A percentile compares a stretch with the other conserved stretches of the same genome.
Evolutionary conservation across 2,888 invertebrate genomes (phyloP).

Genomic region (Euspilapteryx auroguttella): DNA sequence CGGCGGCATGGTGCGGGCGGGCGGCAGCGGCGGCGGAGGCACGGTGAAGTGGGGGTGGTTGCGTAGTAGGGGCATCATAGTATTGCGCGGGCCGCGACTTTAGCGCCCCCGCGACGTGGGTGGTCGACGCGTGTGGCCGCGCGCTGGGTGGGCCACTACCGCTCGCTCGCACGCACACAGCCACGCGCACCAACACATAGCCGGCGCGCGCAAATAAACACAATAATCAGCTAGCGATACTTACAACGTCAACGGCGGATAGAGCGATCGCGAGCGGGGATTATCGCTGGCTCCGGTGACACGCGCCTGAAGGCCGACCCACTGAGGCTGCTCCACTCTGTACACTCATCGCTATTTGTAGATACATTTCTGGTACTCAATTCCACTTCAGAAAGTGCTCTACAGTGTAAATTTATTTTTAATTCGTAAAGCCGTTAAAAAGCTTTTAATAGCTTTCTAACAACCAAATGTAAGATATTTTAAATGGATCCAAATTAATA

Average conservation of each 20-base stretch:
- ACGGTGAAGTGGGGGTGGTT: too few species aligned
- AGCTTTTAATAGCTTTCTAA: too few species aligned
- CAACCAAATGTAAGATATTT: too few species aligned
- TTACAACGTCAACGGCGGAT: constrained; percentile 57
- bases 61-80: constrained; percentile 6
- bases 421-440: too few species aligned
- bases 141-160: constrained; percentile 52
- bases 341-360: too few species aligned
- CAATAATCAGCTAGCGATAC: constrained; percentile 59
- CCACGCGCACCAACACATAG: constrained; percentile 37
- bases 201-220: constrained; percentile 50
- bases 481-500: too few species aligned
- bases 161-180: constrained; percentile 40
- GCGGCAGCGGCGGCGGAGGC: too few species aligned
- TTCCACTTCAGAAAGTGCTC: too few species aligned
- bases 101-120: constrained; percentile 51
- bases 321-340: constrained; percentile 6
- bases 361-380: too few species aligned
- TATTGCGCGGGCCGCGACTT: constrained; percentile 32
- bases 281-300: constrained; percentile 40
- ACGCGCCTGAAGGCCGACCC: constrained; percentile 19
- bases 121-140: constrained; percentile 57
- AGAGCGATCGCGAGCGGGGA: constrained; percentile 48
- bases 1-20: too few species aligned
- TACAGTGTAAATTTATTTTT: too few species aligned